Conservation (phyloP, 92 coral and sea anemone species). For the Zoanthus sociatus region DNA sequence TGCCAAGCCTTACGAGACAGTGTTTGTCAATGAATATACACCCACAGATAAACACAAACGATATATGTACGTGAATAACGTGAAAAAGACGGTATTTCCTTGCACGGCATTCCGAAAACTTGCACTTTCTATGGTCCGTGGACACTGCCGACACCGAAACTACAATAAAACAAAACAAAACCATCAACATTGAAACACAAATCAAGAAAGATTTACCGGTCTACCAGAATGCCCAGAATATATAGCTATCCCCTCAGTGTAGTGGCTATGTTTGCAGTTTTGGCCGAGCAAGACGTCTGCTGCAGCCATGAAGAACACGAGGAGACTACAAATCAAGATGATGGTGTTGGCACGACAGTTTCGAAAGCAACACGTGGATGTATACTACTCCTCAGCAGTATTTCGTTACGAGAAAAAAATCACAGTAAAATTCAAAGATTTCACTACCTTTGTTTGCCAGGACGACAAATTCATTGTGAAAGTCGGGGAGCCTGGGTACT, state of each 20-base stretch:
- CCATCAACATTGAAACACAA: conserved; percentile 36
- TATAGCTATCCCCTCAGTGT: conserved; percentile 46
- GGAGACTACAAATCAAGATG: conserved; percentile 57
- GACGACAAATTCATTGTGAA: conserved; percentile 36
- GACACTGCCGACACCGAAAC: conserved; percentile 39
- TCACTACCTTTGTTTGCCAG: conserved; percentile 56
- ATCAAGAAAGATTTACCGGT: conserved; percentile 47
- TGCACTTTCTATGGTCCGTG: conserved; percentile 58
- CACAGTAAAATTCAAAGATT: conserved; percentile 27
- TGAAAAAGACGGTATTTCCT: conserved; percentile 51
- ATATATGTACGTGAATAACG: conserved; percentile 42
- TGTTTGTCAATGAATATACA: conserved; percentile 53
- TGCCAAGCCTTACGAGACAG: conserved; percentile 57
- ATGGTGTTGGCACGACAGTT: conserved; percentile 11
- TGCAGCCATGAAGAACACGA: conserved; percentile 48
- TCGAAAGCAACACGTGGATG: too few relatives aligned
- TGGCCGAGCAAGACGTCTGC: conserved; percentile 54
- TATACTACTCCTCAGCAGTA: too few relatives aligned
- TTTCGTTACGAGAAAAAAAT: conserved; percentile 36
- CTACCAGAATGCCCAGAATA: conserved; percentile 56
- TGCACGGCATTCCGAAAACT: conserved; percentile 47
- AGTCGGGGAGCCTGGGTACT: conserved; percentile 38
- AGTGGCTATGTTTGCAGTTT: conserved; percentile 55
- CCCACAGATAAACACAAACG: conserved; percentile 48
- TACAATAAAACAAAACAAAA: conserved; percentile 5